phyloP scores from a whole-genome alignment of 2,113 vertebrate species.

The Serinus canaria region DNA sequence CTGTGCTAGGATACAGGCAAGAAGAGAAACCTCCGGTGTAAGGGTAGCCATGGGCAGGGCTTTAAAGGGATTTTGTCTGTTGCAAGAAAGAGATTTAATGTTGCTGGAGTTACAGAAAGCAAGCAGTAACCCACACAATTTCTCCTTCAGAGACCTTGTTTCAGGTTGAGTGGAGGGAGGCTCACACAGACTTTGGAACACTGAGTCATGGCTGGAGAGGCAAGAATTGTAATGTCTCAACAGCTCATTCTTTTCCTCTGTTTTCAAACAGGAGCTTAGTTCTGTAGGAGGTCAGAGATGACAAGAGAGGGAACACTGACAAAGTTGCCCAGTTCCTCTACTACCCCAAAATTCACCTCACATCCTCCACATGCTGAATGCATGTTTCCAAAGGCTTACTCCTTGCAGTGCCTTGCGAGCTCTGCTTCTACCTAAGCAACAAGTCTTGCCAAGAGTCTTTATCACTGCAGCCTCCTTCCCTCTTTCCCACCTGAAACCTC shows the following conservation, averaged over 20 bases:
- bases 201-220: not conserved
- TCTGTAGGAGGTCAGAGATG: not conserved
- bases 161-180: not conserved
- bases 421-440: not conserved
- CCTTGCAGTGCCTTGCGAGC: not conserved
- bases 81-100: not conserved
- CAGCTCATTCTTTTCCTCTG: not conserved
- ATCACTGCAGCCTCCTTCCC: not conserved
- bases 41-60: not conserved
- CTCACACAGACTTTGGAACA: not conserved
- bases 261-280: not conserved
- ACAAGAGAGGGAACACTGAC: not conserved
- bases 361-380: not conserved
- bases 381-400: not conserved
- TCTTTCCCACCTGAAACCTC: not conserved
- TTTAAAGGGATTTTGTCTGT: not conserved
- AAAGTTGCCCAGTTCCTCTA: not conserved
- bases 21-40: not conserved
- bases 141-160: not conserved
- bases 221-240: not conserved
- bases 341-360: not conserved
- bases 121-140: not conserved
- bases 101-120: not conserved
- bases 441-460: not conserved
- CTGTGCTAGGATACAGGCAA: not conserved